phyloP scores from a whole-genome alignment of 2,888 invertebrate species.

The Sesia apiformis region DNA sequence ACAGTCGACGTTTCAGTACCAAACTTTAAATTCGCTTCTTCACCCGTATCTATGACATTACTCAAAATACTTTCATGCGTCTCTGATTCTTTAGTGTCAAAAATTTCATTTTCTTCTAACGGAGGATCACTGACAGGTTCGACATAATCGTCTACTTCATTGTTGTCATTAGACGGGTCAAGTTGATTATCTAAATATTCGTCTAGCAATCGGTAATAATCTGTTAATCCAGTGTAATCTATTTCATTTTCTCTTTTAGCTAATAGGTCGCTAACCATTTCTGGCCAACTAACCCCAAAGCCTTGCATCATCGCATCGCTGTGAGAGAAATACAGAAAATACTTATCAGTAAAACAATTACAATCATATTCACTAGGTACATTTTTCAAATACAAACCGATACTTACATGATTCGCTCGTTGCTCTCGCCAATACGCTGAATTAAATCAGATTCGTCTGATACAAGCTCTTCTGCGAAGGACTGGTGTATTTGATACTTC shows the following conservation, averaged over 20 bases:
- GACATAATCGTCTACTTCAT: slow-evolving; percentile 41
- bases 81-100: slow-evolving; percentile 12
- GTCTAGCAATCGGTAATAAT: slow-evolving; percentile 71
- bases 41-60: slow-evolving; percentile 48
- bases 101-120: slow-evolving; percentile 9
- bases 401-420: slow-evolving; percentile 55
- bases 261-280: slow-evolving; percentile 62
- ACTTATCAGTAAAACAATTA: neutral
- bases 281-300: slow-evolving; percentile 56
- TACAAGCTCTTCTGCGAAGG: slow-evolving; percentile 59
- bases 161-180: slow-evolving; percentile 36
- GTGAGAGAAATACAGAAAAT: slow-evolving; percentile 12
- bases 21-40: slow-evolving; percentile 38
- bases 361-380: neutral
- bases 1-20: slow-evolving; percentile 56
- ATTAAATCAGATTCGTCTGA: slow-evolving; percentile 59
- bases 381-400: neutral
- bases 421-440: slow-evolving; percentile 48
- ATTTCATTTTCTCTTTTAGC: slow-evolving; percentile 62
- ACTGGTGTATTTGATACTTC: slow-evolving; percentile 73
- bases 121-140: slow-evolving; percentile 38
- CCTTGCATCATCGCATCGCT: slow-evolving; percentile 65
- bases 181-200: slow-evolving; percentile 69
- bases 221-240: slow-evolving; percentile 62
- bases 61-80: slow-evolving; percentile 25